phyloP scores from a whole-genome alignment of 2,113 vertebrate genomes.

The Syngnathus floridae region DNA sequence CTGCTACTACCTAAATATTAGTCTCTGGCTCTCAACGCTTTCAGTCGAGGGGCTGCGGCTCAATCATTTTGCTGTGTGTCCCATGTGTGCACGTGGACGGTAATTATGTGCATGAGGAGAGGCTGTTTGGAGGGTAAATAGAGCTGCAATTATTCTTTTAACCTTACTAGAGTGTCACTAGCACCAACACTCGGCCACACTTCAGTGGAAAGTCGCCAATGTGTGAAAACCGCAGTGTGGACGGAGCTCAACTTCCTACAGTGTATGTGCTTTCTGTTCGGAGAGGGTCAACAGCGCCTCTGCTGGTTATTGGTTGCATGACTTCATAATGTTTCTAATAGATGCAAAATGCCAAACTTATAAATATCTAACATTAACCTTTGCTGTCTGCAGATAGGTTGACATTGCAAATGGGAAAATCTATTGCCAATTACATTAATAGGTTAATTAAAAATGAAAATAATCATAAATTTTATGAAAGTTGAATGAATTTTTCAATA shows the following conservation, averaged over 20 bases:
- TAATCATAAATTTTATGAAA: too few relatives aligned
- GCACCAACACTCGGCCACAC: conserved; percentile 46
- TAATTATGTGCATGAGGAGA: conserved; percentile 61
- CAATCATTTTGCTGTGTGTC: conserved; percentile 33
- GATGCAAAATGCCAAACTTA: too few relatives aligned
- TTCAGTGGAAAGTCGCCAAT: not conserved
- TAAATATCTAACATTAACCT: too few relatives aligned
- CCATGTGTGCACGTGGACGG: conserved; percentile 37
- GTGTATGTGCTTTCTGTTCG: too few relatives aligned
- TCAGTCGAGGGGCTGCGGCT: not conserved
- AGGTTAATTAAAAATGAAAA: too few relatives aligned
- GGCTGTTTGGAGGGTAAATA: conserved; percentile 67
- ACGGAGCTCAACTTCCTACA: not conserved
- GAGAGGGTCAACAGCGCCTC: not conserved
- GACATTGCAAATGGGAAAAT: too few relatives aligned
- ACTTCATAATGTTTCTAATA: not conserved
- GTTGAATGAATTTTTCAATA: too few relatives aligned
- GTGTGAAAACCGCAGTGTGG: not conserved
- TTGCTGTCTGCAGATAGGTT: too few relatives aligned
- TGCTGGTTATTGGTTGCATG: not conserved
- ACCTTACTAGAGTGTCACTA: conserved; percentile 63
- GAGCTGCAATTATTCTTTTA: conserved; percentile 71
- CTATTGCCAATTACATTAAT: too few relatives aligned
- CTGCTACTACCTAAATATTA: conserved; percentile 71
- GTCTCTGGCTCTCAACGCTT: conserved; percentile 18